Conservation (phyloP, 2,797 vertebrate species). For the Alca torda region DNA sequence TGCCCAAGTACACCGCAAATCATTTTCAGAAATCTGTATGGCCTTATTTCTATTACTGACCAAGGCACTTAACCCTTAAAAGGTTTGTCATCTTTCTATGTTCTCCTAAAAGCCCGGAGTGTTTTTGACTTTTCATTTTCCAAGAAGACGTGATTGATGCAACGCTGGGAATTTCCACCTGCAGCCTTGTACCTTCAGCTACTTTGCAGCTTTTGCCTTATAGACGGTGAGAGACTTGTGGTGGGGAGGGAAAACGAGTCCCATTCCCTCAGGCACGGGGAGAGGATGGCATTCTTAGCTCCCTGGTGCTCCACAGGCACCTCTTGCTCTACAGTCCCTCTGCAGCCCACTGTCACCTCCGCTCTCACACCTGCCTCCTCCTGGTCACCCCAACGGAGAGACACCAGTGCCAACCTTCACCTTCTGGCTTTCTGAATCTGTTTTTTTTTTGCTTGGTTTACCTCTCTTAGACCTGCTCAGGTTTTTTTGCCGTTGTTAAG, state of each 20-base stretch:
- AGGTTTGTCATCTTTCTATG: not conserved
- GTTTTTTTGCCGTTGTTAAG: not conserved
- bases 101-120: not conserved
- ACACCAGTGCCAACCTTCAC: not conserved
- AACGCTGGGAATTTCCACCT: not conserved
- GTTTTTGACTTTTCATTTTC: not conserved
- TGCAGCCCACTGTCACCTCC: not conserved
- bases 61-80: not conserved
- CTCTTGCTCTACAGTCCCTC: not conserved
- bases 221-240: accelerated
- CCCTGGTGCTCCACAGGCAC: not conserved
- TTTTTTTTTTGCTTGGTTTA: not conserved
- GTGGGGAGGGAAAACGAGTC: accelerated
- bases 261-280: accelerated
- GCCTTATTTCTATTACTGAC: not conserved
- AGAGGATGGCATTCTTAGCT: not conserved
- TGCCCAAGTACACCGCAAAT: not conserved
- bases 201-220: not conserved
- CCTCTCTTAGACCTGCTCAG: not conserved
- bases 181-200: not conserved
- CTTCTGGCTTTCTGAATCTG: not conserved
- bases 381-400: not conserved
- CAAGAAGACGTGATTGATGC: not conserved
- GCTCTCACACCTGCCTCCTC: not conserved
- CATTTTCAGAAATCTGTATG: not conserved